These are phyloP conservation scores for Leptinotarsa texana DNA, from an alignment of 1,140 invertebrate species.

Conservation along the genomic window DNA sequence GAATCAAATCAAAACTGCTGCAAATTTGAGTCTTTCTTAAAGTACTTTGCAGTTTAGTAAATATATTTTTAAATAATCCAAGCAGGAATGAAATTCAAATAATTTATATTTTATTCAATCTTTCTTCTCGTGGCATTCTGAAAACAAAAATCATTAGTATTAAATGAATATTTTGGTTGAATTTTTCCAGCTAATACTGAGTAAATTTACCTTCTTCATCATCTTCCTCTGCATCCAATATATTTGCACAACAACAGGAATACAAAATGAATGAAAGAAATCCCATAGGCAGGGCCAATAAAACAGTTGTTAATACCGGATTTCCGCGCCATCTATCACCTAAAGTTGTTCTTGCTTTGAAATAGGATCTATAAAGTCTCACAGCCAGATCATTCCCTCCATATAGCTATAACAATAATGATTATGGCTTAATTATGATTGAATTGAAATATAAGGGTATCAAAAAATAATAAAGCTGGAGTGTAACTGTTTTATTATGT, in stretches of 20 bases:
- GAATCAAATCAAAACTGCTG: too few species aligned
- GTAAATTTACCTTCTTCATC: constrained; percentile 57
- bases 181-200: too few species aligned
- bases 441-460: too few species aligned
- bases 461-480: too few species aligned
- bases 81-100: too few species aligned
- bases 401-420: constrained; percentile 65
- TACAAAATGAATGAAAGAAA: constrained; percentile 92
- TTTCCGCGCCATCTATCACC: constrained; percentile 88
- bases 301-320: constrained; percentile 83
- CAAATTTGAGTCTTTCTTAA: too few species aligned
- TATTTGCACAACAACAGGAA: constrained; percentile 91
- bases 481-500: too few species aligned
- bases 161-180: too few species aligned
- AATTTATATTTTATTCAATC: background rate
- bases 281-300: constrained; percentile 87
- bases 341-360: constrained; percentile 74
- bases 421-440: background rate
- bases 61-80: too few species aligned
- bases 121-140: background rate
- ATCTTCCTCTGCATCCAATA: constrained; percentile 89
- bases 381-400: constrained; percentile 79
- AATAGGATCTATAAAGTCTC: constrained; percentile 74
- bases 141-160: background rate
- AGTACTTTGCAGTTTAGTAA: too few species aligned